Base-by-base conservation (phyloP, 2,113 vertebrate species). In the Hypomesus transpacificus region DNA sequence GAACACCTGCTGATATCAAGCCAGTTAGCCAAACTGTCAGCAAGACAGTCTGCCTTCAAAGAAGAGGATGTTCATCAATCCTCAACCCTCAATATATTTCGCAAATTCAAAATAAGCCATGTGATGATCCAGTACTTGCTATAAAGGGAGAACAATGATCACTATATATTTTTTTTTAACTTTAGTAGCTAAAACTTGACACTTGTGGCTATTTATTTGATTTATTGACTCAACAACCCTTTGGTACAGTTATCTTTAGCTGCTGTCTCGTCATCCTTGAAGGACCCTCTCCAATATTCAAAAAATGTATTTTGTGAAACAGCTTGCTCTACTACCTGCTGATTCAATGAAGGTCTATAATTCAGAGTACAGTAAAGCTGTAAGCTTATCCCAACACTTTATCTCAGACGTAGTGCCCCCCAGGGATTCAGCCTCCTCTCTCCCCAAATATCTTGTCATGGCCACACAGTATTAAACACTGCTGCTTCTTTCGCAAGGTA, bases 1-100 rank as follows among this genome's bases (percentile, higher is more conserved):
- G 75, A 80, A 75, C 87, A 88, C 82, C 88, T 89, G 84, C 81
- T 82, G 78, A 75, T 68, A 70, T 77, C 64, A 70, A 84, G 68
- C 71, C 82, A 72, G 73, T 68, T 71, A 75, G 75, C 67, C 64
- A 57, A 63, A 52, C 67, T 67, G 69, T 59, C 73, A 74, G 72
- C 54, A 76, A 74, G 39, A 46, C 39, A 46, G 39, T 46, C 39
- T 46, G 9, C 39, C 39, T 46, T 9, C 5, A 9, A 46, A 46
- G 39, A 46, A 46, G 64, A 78, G 54, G 58, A 79, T 71, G 46
- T 71, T 67, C 65, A 75, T 58, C 65, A 24, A 18, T 61, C 70
- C 50, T 70, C 51, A 56, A 67, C 63, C 34, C 2, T 46, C 39
- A 46, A 46, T 8, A 46, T 46, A 46, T 46, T 11, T 46, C 2